Evolutionary conservation across 2,888 invertebrate genomes (phyloP).

Genomic region (Artemia sinica): DNA sequence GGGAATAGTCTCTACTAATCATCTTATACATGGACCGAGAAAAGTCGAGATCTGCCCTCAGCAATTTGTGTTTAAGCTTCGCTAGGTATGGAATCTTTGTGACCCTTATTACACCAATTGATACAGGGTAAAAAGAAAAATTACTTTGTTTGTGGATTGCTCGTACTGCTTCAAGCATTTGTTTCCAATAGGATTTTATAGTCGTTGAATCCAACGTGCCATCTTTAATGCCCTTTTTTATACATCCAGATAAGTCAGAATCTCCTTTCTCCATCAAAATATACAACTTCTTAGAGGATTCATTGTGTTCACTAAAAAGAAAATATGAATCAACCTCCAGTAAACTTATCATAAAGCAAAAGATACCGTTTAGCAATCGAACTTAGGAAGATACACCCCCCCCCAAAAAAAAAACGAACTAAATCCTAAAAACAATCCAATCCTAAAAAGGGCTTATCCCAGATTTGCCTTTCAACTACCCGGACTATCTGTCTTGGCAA

Average conservation of each 20-base stretch:
- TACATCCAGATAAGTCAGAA: conserved; percentile 61
- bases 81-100: too few relatives aligned
- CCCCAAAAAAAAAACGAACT: too few relatives aligned
- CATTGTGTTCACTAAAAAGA: conserved; percentile 48
- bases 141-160: conserved; percentile 74
- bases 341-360: too few relatives aligned
- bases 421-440: too few relatives aligned
- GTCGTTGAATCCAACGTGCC: conserved; percentile 48
- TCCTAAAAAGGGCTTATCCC: too few relatives aligned
- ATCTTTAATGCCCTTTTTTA: conserved; percentile 38
- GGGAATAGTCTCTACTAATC: neutral
- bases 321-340: neutral
- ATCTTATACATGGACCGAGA: too few relatives aligned
- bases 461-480: too few relatives aligned
- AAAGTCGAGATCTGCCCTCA: too few relatives aligned
- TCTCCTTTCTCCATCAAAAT: conserved; percentile 87
- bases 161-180: conserved; percentile 77
- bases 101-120: neutral
- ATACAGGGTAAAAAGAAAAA: conserved; percentile 16
- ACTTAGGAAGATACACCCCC: too few relatives aligned
- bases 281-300: conserved; percentile 46
- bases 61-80: too few relatives aligned
- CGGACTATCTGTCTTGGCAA: too few relatives aligned
- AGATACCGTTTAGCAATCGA: too few relatives aligned
- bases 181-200: conserved; percentile 74